Evolutionary conservation across 2,113 vertebrate genomes (phyloP).

Genomic region (Oncorhynchus clarkii): DNA sequence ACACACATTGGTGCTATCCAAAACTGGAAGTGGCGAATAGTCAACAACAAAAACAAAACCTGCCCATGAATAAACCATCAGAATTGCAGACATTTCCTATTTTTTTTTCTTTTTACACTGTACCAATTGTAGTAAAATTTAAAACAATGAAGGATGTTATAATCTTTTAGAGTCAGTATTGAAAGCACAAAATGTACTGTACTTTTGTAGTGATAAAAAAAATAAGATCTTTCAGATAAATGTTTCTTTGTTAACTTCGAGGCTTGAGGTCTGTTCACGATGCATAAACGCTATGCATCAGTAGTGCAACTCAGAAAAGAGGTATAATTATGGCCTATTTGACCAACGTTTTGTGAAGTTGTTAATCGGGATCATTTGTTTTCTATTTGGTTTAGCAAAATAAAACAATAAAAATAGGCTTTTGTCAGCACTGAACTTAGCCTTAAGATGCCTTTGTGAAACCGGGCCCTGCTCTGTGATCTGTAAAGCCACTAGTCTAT

Average conservation of each 20-base stretch:
- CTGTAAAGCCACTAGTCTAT: too few species aligned
- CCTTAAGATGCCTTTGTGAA: too few species aligned
- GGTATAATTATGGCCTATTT: constrained; percentile 45
- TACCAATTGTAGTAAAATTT: constrained; percentile 29
- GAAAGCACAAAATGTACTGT: too few species aligned
- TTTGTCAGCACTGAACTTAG: constrained; percentile 45
- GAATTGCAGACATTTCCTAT: constrained; percentile 21
- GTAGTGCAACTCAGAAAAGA: constrained; percentile 56
- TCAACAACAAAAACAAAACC: too few species aligned
- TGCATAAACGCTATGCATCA: constrained; percentile 68
- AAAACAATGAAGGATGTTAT: constrained; percentile 33
- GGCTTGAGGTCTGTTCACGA: constrained; percentile 72
- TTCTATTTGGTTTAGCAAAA: constrained; percentile 49
- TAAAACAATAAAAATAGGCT: constrained; percentile 58
- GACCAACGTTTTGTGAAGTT: constrained; percentile 62
- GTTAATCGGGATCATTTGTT: constrained; percentile 44
- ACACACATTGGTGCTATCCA: too few species aligned
- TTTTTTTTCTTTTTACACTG: constrained; percentile 19
- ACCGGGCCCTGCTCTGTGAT: too few species aligned
- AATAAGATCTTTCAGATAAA: constrained; percentile 30
- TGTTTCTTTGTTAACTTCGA: constrained; percentile 55
- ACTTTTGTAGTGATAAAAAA: constrained; percentile 25
- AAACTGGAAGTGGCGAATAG: too few species aligned
- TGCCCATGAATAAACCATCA: too few species aligned
- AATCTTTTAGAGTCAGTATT: constrained; percentile 37